Percentiles rank a stretch among this genome's conserved stretches.
Evolutionary conservation across 2,888 invertebrate species (phyloP).

Genomic region (Leptinotarsa haldemani): DNA sequence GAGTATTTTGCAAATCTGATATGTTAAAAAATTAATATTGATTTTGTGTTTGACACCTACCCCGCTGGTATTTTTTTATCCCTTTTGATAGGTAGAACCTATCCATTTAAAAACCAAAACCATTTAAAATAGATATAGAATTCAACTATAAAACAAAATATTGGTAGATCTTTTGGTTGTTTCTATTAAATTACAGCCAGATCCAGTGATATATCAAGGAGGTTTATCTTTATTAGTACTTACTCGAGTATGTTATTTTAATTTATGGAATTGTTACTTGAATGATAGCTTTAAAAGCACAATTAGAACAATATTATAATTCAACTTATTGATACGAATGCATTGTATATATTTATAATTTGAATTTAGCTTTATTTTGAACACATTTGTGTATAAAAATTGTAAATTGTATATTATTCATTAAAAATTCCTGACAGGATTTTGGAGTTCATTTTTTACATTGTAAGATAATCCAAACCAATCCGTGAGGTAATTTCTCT

Average conservation of each 20-base stretch:
- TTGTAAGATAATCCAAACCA: neutral
- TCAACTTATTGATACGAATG: neutral
- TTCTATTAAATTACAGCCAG: no score
- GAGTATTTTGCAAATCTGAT: no score
- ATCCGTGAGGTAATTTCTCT: neutral
- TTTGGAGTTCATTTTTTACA: neutral
- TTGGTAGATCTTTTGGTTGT: no score
- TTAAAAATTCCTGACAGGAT: neutral
- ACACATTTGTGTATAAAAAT: slow-evolving; percentile 16
- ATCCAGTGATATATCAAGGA: slow-evolving; percentile 12
- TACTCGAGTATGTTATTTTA: neutral
- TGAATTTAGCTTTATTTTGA: slow-evolving; percentile 8
- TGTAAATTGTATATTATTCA: slow-evolving; percentile 7
- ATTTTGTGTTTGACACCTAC: no score
- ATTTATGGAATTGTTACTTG: neutral
- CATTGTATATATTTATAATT: slow-evolving; percentile 13
- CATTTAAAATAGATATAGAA: no score
- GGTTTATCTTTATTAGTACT: neutral
- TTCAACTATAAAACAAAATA: no score
- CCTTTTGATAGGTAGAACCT: no score
- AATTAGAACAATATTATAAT: neutral
- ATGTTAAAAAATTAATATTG: no score
- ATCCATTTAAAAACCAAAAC: no score
- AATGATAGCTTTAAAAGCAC: neutral
- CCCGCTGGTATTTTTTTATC: no score